Conservation (phyloP, 2,797 vertebrate genomes). For the Acanthopagrus latus region DNA sequence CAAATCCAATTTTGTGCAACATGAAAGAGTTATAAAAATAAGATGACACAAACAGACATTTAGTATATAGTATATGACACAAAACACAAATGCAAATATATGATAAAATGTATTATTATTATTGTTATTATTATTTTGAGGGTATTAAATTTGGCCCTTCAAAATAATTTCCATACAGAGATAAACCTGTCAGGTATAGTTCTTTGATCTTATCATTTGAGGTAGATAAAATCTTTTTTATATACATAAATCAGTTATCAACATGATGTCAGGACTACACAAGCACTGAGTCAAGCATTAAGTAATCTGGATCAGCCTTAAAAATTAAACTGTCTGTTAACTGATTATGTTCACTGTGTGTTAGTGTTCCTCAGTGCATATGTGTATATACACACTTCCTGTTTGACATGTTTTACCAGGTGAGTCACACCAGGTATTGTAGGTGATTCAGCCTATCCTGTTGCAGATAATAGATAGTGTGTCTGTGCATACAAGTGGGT, state of each 20-base stretch:
- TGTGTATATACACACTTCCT: slow-evolving; percentile 60
- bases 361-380: slow-evolving; percentile 2
- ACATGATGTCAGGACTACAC: neutral
- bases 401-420: slow-evolving; percentile 70
- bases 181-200: neutral
- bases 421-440: slow-evolving; percentile 38
- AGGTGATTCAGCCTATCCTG: slow-evolving; percentile 10
- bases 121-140: neutral
- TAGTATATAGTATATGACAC: no score
- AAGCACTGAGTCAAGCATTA: no score
- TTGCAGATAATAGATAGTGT: neutral
- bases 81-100: no score
- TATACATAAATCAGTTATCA: no score
- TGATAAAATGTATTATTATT: no score
- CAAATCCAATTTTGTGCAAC: no score
- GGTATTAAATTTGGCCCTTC: neutral
- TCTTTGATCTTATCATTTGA: neutral
- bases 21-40: no score
- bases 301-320: neutral
- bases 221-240: no score
- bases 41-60: no score
- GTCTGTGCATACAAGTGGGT: slow-evolving; percentile 7
- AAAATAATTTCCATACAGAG: neutral
- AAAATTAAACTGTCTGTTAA: neutral
- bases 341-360: neutral